These are phyloP conservation scores for Drosophila testacea DNA, from an alignment of 2,888 invertebrate species.

Conservation along the genomic window DNA sequence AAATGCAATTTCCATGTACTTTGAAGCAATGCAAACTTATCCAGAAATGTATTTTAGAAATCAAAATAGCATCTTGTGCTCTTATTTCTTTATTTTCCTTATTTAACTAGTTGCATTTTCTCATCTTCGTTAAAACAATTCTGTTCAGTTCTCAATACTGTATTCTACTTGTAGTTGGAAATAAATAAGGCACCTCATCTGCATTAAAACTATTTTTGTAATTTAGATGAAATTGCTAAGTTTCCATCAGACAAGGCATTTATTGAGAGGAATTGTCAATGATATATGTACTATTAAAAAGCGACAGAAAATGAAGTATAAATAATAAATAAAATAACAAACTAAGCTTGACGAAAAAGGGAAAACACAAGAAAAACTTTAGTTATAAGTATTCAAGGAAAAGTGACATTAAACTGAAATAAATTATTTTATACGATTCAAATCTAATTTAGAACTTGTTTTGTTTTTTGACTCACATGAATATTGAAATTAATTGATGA, in stretches of 20 bases:
- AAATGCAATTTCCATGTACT: slow-evolving; percentile 72
- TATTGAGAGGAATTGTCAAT: background rate
- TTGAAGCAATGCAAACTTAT: slow-evolving; percentile 22
- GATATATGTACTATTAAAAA: background rate
- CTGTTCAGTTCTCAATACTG: background rate
- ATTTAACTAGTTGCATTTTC: slow-evolving; percentile 6
- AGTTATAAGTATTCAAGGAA: too few relatives aligned
- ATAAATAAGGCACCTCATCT: too few relatives aligned
- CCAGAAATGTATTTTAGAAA: slow-evolving; percentile 13
- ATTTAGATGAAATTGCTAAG: background rate
- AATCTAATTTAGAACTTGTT: too few relatives aligned
- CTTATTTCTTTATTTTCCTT: background rate
- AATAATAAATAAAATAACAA: too few relatives aligned
- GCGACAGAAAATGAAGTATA: too few relatives aligned
- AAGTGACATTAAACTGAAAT: too few relatives aligned
- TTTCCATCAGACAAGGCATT: slow-evolving; percentile 2
- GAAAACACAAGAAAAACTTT: too few relatives aligned
- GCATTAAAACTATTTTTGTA: background rate
- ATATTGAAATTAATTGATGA: too few relatives aligned
- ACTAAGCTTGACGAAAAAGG: too few relatives aligned
- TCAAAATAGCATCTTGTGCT: background rate
- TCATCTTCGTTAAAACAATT: slow-evolving; percentile 9
- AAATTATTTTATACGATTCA: too few relatives aligned
- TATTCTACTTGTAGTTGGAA: background rate
- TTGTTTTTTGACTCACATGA: too few relatives aligned